Percentiles rank a stretch among this genome's conserved stretches.
Evolutionary conservation across 2,797 vertebrate genomes (phyloP).

Genomic region (Coracias cyanogaster): DNA sequence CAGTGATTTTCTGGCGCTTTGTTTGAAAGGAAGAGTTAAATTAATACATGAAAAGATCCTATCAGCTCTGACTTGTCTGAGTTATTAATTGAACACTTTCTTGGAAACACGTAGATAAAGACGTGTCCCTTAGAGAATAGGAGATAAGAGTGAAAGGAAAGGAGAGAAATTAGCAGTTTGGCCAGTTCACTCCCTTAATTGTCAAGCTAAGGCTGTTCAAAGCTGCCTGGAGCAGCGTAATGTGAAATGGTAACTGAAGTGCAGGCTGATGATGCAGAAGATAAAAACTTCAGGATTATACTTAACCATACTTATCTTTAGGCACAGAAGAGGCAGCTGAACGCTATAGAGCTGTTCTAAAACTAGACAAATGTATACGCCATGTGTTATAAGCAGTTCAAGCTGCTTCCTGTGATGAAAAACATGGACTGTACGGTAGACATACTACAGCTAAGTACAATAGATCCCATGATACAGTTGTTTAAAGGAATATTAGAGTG

Average conservation of each 20-base stretch:
- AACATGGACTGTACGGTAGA: slow-evolving; percentile 49
- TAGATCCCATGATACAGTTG: slow-evolving; percentile 57
- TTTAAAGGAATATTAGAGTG: slow-evolving; percentile 73
- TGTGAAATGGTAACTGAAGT: slow-evolving; percentile 12
- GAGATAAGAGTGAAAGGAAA: slow-evolving; percentile 63
- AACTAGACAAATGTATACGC: slow-evolving; percentile 69
- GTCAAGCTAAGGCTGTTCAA: slow-evolving; percentile 43
- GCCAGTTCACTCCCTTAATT: slow-evolving; percentile 33
- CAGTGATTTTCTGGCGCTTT: slow-evolving; percentile 17
- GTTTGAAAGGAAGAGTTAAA: slow-evolving; percentile 66
- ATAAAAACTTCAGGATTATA: slow-evolving; percentile 55
- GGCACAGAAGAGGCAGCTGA: slow-evolving; percentile 32
- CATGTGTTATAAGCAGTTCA: slow-evolving; percentile 70
- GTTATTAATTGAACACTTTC: slow-evolving; percentile 76
- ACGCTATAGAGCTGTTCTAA: slow-evolving; percentile 57
- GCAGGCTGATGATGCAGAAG: slow-evolving; percentile 11
- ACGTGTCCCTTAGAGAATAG: slow-evolving; percentile 53
- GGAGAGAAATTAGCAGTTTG: slow-evolving; percentile 64
- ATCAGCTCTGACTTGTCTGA: slow-evolving; percentile 61
- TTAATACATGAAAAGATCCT: slow-evolving; percentile 70
- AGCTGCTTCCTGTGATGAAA: slow-evolving; percentile 76
- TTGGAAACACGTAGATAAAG: slow-evolving; percentile 73
- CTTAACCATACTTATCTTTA: slow-evolving; percentile 54
- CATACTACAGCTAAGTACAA: slow-evolving; percentile 60
- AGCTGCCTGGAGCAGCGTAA: slow-evolving; percentile 11